Percentiles rank a stretch among this genome's conserved stretches.
Evolutionary conservation across 1,140 invertebrate species (phyloP).

Genomic region (Drosophila nannoptera): DNA sequence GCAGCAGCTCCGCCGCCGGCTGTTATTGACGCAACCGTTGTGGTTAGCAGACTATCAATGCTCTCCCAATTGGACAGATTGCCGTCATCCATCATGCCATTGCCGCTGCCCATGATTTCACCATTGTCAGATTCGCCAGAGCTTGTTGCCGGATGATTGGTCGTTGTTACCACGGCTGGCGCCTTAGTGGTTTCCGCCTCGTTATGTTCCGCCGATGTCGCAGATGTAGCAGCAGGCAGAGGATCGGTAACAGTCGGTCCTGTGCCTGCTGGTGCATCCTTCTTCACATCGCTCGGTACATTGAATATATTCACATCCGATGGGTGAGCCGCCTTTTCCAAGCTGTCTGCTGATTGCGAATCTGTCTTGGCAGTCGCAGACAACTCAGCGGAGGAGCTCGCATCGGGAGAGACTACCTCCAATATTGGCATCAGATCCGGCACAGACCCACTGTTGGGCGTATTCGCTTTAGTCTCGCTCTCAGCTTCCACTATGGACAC

Average conservation of each 20-base stretch:
- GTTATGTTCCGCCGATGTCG: conserved; percentile 19
- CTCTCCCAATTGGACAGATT: conserved; percentile 72
- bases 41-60: conserved; percentile 78
- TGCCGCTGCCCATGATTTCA: conserved; percentile 40
- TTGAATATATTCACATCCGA: conserved; percentile 76
- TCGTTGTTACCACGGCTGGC: conserved; percentile 6
- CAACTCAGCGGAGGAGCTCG: not conserved
- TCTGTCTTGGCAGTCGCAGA: not conserved
- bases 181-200: conserved; percentile 26
- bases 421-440: conserved; percentile 3
- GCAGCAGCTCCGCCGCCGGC: conserved; percentile 66
- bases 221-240: conserved; percentile 7
- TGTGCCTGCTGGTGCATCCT: conserved; percentile 19
- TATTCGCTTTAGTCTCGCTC: not conserved
- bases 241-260: not conserved
- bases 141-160: not conserved
- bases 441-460: not conserved
- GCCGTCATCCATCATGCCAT: conserved; percentile 40
- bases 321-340: conserved; percentile 20
- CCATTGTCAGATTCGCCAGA: conserved; percentile 31
- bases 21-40: conserved; percentile 59
- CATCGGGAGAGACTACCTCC: conserved; percentile 31
- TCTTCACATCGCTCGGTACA: conserved; percentile 52
- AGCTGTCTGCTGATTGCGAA: not conserved
- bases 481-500: conserved; percentile 11